phyloP scores from a whole-genome alignment of 2,888 invertebrate genomes.

The Thereva unica region DNA sequence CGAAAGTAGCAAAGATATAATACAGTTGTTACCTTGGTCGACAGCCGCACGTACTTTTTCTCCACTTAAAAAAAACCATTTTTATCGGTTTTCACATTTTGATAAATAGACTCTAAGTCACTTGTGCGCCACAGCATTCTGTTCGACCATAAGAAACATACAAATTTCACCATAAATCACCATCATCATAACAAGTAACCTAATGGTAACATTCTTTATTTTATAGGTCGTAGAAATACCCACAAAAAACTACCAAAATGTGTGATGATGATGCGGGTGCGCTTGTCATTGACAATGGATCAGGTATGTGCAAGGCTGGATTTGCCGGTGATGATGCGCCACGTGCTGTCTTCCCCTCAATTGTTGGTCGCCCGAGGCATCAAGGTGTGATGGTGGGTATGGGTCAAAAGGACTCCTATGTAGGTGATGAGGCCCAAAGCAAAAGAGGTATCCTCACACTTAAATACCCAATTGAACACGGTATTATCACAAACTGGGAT shows the following conservation, averaged over 20 bases:
- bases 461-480: constrained; percentile 97
- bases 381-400: constrained; percentile 97
- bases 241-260: constrained; percentile 61
- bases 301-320: constrained; percentile 97
- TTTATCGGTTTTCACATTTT: too few species aligned
- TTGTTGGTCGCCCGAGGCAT: constrained; percentile 91
- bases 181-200: too few species aligned
- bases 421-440: constrained; percentile 95
- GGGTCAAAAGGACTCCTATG: constrained; percentile 97
- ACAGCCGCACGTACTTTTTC: too few species aligned
- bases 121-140: too few species aligned
- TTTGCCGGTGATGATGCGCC: constrained; percentile 96
- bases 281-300: constrained; percentile 90
- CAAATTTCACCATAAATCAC: too few species aligned
- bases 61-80: too few species aligned
- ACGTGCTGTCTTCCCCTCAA: constrained; percentile 89
- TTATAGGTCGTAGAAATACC: constrained; percentile 8
- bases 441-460: constrained; percentile 95
- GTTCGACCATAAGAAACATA: too few species aligned
- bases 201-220: neutral
- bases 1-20: too few species aligned
- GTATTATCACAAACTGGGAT: constrained; percentile 98
- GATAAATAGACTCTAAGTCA: too few species aligned
- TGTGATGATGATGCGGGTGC: constrained; percentile 87
- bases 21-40: too few species aligned